These are phyloP conservation scores for Oconnorella tubifera DNA, from an alignment of 2,888 invertebrate species.

Conservation along the genomic window DNA sequence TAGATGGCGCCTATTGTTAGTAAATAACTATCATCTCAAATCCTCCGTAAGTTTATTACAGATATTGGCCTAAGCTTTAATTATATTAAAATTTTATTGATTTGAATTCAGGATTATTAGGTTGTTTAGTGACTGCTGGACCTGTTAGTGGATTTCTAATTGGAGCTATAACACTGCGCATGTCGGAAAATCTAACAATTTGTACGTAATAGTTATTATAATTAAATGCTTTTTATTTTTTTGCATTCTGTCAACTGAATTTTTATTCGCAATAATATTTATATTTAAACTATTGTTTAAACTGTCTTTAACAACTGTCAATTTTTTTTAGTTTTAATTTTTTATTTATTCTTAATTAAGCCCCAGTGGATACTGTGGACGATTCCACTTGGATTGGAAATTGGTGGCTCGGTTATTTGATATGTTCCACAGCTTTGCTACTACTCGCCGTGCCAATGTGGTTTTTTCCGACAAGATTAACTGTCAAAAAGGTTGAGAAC, in stretches of 20 bases:
- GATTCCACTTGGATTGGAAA: slow-evolving; percentile 23
- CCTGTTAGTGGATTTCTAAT: slow-evolving; percentile 29
- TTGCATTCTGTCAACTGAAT: too few relatives aligned
- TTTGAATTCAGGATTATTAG: too few relatives aligned
- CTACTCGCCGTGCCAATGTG: slow-evolving; percentile 21
- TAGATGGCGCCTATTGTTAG: too few relatives aligned
- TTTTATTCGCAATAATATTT: not conserved
- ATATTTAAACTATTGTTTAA: not conserved
- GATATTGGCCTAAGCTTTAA: too few relatives aligned
- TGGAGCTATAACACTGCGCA: slow-evolving; percentile 27
- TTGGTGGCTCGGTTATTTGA: slow-evolving; percentile 28
- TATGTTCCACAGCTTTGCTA: slow-evolving; percentile 11
- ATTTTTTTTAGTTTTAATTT: not conserved
- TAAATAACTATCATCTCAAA: too few relatives aligned
- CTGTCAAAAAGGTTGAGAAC: too few relatives aligned
- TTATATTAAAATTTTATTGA: too few relatives aligned
- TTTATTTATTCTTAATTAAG: not conserved
- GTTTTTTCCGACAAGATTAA: slow-evolving; percentile 21
- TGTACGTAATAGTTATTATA: slow-evolving; percentile 1
- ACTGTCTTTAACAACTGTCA: too few relatives aligned
- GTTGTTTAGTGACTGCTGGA: too few relatives aligned
- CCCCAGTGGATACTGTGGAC: too few relatives aligned
- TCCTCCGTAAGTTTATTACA: too few relatives aligned
- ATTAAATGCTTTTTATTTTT: not conserved
- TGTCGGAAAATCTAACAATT: slow-evolving; percentile 30